Conservation (phyloP, 1,140 invertebrate species). For the Platyura marginata region DNA sequence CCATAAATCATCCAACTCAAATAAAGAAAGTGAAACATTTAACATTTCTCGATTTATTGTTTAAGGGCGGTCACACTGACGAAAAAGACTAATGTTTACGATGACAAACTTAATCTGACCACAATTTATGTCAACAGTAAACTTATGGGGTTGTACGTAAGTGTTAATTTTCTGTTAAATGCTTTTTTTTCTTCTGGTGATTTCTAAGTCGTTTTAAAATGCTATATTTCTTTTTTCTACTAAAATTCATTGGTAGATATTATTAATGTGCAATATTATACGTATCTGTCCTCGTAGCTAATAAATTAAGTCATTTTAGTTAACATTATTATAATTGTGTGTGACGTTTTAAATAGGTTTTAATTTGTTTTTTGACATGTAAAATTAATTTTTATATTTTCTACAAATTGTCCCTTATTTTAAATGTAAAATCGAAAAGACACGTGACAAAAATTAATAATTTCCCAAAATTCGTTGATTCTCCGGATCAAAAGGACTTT, state of each 20-base stretch:
- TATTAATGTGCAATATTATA: neutral
- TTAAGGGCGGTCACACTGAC: too few relatives aligned
- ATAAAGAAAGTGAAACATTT: too few relatives aligned
- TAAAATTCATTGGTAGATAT: too few relatives aligned
- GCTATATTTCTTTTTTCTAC: too few relatives aligned
- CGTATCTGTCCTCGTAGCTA: neutral
- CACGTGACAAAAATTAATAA: constrained; percentile 7
- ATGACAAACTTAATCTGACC: neutral
- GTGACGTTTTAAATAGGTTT: neutral
- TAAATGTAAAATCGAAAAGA: neutral
- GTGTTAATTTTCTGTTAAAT: too few relatives aligned
- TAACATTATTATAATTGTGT: neutral
- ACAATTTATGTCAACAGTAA: neutral
- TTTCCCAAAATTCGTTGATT: constrained; percentile 19
- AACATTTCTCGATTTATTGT: too few relatives aligned
- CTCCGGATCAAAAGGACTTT: constrained; percentile 63
- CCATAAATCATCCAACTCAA: too few relatives aligned
- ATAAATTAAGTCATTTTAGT: neutral
- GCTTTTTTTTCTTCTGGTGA: neutral
- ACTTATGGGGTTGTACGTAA: too few relatives aligned
- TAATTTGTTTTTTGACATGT: neutral
- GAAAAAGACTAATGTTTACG: too few relatives aligned
- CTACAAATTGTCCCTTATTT: neutral
- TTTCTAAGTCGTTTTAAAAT: neutral
- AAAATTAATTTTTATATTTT: neutral